Evolutionary conservation across 2,888 invertebrate species (phyloP).

Genomic region (Lepidocyrtoides sp.): DNA sequence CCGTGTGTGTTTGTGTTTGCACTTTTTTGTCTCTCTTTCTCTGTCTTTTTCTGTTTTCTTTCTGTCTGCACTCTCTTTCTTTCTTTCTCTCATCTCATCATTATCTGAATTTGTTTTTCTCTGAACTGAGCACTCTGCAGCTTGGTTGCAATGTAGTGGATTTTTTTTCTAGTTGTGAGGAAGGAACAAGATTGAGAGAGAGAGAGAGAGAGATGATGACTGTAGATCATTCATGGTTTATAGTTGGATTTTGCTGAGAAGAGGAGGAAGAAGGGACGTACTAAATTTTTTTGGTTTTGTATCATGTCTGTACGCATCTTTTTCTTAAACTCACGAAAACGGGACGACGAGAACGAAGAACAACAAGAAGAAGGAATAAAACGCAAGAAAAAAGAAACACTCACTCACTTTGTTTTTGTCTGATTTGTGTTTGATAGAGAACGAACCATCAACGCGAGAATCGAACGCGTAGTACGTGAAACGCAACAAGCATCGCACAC

Average conservation of each 20-base stretch:
- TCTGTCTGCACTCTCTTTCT: slow-evolving; percentile 15
- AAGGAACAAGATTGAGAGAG: slow-evolving; percentile 24
- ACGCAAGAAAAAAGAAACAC: slow-evolving; percentile 59
- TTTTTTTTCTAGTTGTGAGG: slow-evolving; percentile 3
- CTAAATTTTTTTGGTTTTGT: slow-evolving; percentile 7
- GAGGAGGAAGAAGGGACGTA: slow-evolving; percentile 54
- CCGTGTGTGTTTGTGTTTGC: slow-evolving; percentile 8
- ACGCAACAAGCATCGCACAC: slow-evolving; percentile 72
- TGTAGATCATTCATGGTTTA: slow-evolving; percentile 19
- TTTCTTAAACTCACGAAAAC: slow-evolving; percentile 32
- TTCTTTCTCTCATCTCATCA: slow-evolving; percentile 30
- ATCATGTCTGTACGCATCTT: slow-evolving; percentile 13
- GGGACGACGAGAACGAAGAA: slow-evolving; percentile 20
- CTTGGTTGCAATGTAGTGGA: neutral
- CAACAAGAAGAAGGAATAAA: slow-evolving; percentile 57
- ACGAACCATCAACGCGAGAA: slow-evolving; percentile 64
- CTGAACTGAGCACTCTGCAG: slow-evolving; percentile 3
- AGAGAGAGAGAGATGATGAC: slow-evolving; percentile 22
- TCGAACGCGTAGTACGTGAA: slow-evolving; percentile 57
- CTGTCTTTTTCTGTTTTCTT: neutral
- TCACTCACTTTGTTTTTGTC: slow-evolving; percentile 68
- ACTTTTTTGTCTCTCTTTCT: neutral
- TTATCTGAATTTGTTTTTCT: slow-evolving; percentile 8
- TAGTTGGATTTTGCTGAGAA: slow-evolving; percentile 19
- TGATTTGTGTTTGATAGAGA: slow-evolving; percentile 60